Conservation (phyloP, 2,797 vertebrate genomes). For the Arnoldichthys spilopterus region DNA sequence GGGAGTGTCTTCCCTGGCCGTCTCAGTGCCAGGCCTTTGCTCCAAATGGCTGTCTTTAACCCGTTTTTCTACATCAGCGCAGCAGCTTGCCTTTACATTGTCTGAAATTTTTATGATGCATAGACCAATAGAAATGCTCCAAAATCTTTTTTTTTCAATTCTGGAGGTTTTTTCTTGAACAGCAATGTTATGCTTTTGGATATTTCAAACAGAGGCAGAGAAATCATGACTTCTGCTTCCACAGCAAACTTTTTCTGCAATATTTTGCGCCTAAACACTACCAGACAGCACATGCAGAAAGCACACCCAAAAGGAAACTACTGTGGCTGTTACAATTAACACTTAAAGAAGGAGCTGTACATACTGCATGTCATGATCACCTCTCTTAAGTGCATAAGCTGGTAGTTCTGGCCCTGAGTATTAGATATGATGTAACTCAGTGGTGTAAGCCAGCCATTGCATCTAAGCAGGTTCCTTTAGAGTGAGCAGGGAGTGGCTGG, state of each 20-base stretch:
- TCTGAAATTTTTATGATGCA: too few relatives aligned
- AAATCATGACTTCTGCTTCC: neutral
- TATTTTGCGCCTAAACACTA: neutral
- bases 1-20: slow-evolving; percentile 5
- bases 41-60: slow-evolving; percentile 6
- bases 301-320: neutral
- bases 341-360: neutral
- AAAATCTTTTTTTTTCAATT: too few relatives aligned
- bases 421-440: too few relatives aligned
- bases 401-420: too few relatives aligned
- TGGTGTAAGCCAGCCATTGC: too few relatives aligned
- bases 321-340: neutral
- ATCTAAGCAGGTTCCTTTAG: neutral
- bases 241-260: neutral
- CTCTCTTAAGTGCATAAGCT: neutral
- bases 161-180: too few relatives aligned
- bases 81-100: too few relatives aligned
- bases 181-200: neutral
- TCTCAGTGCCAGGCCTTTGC: neutral
- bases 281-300: neutral
- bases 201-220: neutral
- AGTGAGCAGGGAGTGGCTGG: neutral
- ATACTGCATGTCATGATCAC: neutral
- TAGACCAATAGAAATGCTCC: too few relatives aligned
- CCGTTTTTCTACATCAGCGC: too few relatives aligned